These are phyloP conservation scores for Galaxea fascicularis DNA, from an alignment of 92 coral and sea anemone genomes.

Conservation along the genomic window DNA sequence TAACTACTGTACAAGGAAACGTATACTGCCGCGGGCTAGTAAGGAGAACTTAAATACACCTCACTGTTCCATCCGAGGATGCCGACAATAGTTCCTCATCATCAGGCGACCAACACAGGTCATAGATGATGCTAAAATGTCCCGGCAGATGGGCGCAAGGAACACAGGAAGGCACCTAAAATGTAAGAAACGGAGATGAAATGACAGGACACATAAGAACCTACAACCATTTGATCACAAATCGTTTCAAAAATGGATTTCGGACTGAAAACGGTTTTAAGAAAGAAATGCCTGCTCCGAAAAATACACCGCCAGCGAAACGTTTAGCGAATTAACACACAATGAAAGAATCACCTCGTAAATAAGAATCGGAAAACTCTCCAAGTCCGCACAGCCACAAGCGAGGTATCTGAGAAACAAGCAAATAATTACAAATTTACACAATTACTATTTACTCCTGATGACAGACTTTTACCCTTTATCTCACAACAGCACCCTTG, in stretches of 20 bases:
- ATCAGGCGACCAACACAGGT: conserved; percentile 93
- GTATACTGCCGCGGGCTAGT: too few relatives aligned
- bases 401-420: conserved; percentile 80
- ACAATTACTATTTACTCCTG: background rate
- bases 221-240: too few relatives aligned
- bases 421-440: background rate
- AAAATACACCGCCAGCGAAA: background rate
- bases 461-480: too few relatives aligned
- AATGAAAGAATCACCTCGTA: conserved; percentile 82
- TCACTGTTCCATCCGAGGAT: conserved; percentile 99
- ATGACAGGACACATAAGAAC: background rate
- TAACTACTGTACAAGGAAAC: too few relatives aligned
- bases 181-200: background rate
- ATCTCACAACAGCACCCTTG: too few relatives aligned
- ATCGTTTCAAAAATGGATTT: too few relatives aligned
- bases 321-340: too few relatives aligned
- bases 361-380: conserved; percentile 84
- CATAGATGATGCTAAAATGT: conserved; percentile 97
- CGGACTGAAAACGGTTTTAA: background rate
- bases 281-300: background rate
- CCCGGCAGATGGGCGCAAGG: conserved; percentile 81
- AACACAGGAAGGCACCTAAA: conserved; percentile 85
- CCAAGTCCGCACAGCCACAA: conserved; percentile 95
- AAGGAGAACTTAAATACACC: conserved; percentile 50
- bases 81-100: conserved; percentile 89